Evolutionary conservation across 2,888 invertebrate species (phyloP).

Genomic region (Xestoiulus laeticollis): DNA sequence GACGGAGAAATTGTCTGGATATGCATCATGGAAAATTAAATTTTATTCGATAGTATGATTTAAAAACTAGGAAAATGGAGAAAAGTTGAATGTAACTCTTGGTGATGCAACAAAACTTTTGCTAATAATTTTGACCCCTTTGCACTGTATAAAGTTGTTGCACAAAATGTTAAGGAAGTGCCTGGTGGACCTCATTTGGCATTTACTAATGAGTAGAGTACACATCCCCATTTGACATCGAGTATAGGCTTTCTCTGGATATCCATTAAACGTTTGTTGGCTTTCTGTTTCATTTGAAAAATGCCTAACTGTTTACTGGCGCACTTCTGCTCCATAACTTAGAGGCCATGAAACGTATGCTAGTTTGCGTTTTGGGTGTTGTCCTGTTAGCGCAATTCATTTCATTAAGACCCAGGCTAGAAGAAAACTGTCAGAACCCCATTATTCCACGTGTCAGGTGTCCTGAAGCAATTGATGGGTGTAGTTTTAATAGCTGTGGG

Average conservation of each 20-base stretch:
- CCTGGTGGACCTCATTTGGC: background rate
- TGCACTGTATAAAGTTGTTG: background rate
- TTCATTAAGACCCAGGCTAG: conserved; percentile 5
- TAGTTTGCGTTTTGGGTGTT: conserved; percentile 43
- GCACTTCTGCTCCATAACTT: background rate
- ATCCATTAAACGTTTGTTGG: background rate
- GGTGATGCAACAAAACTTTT: background rate
- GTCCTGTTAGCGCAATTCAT: background rate
- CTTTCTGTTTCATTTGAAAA: conserved; percentile 15
- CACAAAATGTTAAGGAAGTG: background rate
- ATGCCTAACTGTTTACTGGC: background rate
- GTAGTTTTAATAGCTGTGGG: background rate
- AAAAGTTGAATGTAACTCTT: background rate
- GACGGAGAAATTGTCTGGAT: too few relatives aligned
- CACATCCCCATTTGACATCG: background rate
- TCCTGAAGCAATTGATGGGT: background rate
- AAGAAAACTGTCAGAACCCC: background rate
- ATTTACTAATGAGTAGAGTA: background rate
- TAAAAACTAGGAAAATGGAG: too few relatives aligned
- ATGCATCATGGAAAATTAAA: too few relatives aligned
- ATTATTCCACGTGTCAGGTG: conserved; percentile 13
- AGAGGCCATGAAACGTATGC: background rate
- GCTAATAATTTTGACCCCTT: background rate
- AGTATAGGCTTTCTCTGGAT: background rate
- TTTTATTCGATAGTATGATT: too few relatives aligned